phyloP scores from a whole-genome alignment of 2,113 vertebrate species.

The Sebastes schlegelii region DNA sequence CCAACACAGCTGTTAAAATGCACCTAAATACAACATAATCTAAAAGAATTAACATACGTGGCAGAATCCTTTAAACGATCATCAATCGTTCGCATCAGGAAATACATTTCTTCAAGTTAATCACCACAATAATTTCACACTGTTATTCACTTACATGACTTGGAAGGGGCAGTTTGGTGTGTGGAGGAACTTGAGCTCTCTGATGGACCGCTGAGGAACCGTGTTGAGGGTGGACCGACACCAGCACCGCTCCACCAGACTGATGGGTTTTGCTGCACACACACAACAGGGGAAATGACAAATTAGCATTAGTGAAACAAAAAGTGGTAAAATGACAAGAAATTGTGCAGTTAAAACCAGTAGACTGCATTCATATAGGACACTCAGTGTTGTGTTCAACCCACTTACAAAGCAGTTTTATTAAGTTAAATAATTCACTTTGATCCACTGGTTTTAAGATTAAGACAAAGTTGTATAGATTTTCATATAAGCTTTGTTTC shows the following conservation, averaged over 20 bases:
- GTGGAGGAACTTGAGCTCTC: conserved; percentile 97
- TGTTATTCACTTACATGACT: conserved; percentile 91
- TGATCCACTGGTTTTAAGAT: not conserved
- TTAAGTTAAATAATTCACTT: conserved; percentile 1
- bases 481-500: not conserved
- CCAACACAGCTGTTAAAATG: not conserved
- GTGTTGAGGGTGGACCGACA: conserved; percentile 95
- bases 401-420: not conserved
- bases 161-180: conserved; percentile 97
- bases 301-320: not conserved
- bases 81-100: conserved; percentile 1
- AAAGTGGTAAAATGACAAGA: not conserved
- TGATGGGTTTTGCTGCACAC: conserved; percentile 92
- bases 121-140: not conserved
- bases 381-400: not conserved
- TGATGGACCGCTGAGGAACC: conserved; percentile 92
- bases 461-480: not conserved
- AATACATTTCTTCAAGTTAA: conserved; percentile 6
- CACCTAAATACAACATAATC: not conserved
- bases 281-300: not conserved
- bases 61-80: not conserved
- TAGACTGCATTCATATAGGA: not conserved
- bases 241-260: conserved; percentile 96
- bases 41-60: not conserved
- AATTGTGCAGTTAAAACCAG: not conserved